Evolutionary conservation across 2,888 invertebrate species (phyloP).

Genomic region (Girardia tigrina): DNA sequence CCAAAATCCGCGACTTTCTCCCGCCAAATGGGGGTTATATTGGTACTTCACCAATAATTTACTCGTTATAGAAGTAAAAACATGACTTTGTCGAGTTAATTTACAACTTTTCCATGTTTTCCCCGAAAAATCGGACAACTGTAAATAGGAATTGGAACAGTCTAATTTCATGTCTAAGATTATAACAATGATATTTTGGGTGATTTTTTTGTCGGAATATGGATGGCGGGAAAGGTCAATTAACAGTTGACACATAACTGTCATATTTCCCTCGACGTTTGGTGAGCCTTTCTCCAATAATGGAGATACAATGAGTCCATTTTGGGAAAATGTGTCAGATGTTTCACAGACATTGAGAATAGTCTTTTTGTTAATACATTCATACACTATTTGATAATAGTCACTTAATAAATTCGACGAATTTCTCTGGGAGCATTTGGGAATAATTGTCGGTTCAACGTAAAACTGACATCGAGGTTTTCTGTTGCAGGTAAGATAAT

Average conservation of each 20-base stretch:
- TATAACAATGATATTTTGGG: conserved; percentile 20
- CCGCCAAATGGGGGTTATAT: not conserved
- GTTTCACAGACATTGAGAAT: conserved; percentile 26
- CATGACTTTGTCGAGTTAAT: conserved; percentile 29
- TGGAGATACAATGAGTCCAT: conserved; percentile 24
- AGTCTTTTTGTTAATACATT: conserved; percentile 24
- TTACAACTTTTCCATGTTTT: conserved; percentile 30
- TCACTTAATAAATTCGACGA: conserved; percentile 3
- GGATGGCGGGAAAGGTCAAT: not conserved
- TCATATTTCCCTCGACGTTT: not conserved
- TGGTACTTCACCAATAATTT: conserved; percentile 24
- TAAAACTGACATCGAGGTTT: not conserved
- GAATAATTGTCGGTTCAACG: not conserved
- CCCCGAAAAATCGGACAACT: conserved; percentile 24
- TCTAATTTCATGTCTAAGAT: conserved; percentile 31
- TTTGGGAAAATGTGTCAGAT: not conserved
- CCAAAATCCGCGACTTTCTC: conserved; percentile 28
- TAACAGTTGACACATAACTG: conserved; percentile 1
- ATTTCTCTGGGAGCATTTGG: not conserved
- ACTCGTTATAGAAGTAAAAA: conserved; percentile 30
- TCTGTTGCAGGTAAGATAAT: not conserved
- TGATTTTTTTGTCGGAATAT: conserved; percentile 23
- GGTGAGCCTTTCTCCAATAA: not conserved
- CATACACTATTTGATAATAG: conserved; percentile 33
- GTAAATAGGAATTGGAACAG: conserved; percentile 24